Conservation (phyloP, 1,140 invertebrate species). For the Stratiolaelaps scimitus region DNA sequence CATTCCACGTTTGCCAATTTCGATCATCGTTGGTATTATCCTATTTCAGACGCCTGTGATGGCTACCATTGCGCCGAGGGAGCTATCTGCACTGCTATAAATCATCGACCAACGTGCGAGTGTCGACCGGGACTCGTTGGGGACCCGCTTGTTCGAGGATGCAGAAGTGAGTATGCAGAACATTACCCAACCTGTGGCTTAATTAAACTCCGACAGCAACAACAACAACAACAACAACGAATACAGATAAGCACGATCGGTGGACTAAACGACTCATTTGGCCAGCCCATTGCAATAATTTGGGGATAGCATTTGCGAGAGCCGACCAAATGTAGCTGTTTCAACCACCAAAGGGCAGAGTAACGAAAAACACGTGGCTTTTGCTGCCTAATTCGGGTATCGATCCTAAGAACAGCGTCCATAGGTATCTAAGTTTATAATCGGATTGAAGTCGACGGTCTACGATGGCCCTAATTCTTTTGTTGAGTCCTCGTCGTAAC, state of each 20-base stretch:
- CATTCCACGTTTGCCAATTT: too few species aligned
- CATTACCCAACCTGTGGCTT: too few species aligned
- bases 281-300: constrained; percentile 61
- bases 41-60: constrained; percentile 36
- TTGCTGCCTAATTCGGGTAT: too few species aligned
- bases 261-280: constrained; percentile 45
- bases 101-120: constrained; percentile 38
- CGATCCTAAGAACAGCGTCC: too few species aligned
- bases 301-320: constrained; percentile 60
- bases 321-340: too few species aligned
- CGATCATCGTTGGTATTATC: too few species aligned
- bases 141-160: constrained; percentile 36
- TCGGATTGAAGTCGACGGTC: too few species aligned
- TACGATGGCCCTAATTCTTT: too few species aligned
- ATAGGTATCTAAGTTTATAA: too few species aligned
- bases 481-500: too few species aligned
- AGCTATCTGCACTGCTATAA: constrained; percentile 37
- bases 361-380: too few species aligned
- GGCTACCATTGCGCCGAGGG: constrained; percentile 38
- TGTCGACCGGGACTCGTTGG: constrained; percentile 38
- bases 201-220: constrained; percentile 48
- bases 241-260: constrained; percentile 55
- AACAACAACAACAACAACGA: constrained; percentile 61
- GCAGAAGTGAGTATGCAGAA: constrained; percentile 34
- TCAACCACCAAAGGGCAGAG: too few species aligned